Percentiles rank a stretch among this genome's conserved stretches.
Evolutionary conservation across 2,888 invertebrate species (phyloP).

Genomic region (Cantharis lateralis): DNA sequence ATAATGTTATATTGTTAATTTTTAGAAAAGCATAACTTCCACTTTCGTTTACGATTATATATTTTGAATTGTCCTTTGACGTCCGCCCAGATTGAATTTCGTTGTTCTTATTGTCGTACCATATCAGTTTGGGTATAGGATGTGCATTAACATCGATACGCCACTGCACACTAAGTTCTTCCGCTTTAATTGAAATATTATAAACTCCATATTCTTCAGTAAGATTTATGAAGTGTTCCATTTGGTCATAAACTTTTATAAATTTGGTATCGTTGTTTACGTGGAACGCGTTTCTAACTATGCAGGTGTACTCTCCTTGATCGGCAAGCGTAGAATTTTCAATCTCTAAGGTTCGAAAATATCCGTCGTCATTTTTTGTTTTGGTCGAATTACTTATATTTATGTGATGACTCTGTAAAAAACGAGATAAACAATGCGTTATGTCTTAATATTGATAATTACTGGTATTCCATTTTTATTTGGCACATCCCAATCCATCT

Average conservation of each 20-base stretch:
- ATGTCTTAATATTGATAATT: background rate
- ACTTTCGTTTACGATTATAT: conserved; percentile 6
- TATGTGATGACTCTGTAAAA: conserved; percentile 11
- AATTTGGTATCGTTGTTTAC: conserved; percentile 32
- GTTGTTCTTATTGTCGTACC: conserved; percentile 51
- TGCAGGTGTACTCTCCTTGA: conserved; percentile 47
- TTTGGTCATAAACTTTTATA: conserved; percentile 38
- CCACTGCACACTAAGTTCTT: conserved; percentile 55
- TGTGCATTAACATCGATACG: conserved; percentile 60
- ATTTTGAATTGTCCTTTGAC: conserved; percentile 34
- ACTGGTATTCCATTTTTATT: conserved; percentile 29
- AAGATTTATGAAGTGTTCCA: conserved; percentile 47
- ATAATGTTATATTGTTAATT: conserved; percentile 58
- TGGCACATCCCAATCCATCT: conserved; percentile 49
- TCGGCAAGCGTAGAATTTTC: conserved; percentile 39
- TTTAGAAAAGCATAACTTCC: conserved; percentile 51
- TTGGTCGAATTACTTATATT: background rate
- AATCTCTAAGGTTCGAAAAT: conserved; percentile 35
- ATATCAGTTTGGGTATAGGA: conserved; percentile 54
- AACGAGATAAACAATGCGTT: background rate
- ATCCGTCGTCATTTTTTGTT: background rate
- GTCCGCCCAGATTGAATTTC: conserved; percentile 41
- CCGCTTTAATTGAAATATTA: conserved; percentile 43
- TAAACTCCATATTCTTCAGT: conserved; percentile 46
- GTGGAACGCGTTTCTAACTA: conserved; percentile 44